Evolutionary conservation across 2,888 invertebrate genomes (phyloP).

Genomic region (Protula sp.): DNA sequence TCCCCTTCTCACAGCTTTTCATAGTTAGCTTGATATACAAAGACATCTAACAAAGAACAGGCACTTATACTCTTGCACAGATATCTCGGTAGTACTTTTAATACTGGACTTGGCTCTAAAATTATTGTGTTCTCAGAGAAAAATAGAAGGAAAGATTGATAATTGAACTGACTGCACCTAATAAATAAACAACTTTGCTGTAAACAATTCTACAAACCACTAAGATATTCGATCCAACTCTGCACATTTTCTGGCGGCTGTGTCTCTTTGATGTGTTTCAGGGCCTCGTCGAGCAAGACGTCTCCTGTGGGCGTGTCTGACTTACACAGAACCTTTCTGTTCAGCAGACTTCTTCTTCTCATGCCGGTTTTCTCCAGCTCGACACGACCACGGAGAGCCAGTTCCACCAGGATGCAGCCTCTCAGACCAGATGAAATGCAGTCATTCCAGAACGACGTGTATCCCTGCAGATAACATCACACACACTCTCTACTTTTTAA

Average conservation of each 20-base stretch:
- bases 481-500: too few species aligned
- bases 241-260: conserved; percentile 95
- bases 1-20: too few species aligned
- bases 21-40: too few species aligned
- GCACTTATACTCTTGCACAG: too few species aligned
- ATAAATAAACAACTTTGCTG: too few species aligned
- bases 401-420: conserved; percentile 96
- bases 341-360: conserved; percentile 77
- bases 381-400: conserved; percentile 88
- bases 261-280: conserved; percentile 97
- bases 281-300: conserved; percentile 79
- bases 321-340: conserved; percentile 70
- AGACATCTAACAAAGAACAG: too few species aligned
- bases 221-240: conserved; percentile 99
- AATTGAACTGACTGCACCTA: too few species aligned
- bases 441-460: conserved; percentile 96
- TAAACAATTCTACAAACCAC: conserved; percentile 70
- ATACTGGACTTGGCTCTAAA: too few species aligned
- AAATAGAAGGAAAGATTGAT: too few species aligned
- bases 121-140: too few species aligned
- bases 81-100: too few species aligned
- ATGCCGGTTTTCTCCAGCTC: conserved; percentile 96
- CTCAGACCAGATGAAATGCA: conserved; percentile 98
- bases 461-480: conserved; percentile 43
- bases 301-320: conserved; percentile 94